Evolutionary conservation across 2,888 invertebrate species (phyloP).

Genomic region (Drosophila picticornis): DNA sequence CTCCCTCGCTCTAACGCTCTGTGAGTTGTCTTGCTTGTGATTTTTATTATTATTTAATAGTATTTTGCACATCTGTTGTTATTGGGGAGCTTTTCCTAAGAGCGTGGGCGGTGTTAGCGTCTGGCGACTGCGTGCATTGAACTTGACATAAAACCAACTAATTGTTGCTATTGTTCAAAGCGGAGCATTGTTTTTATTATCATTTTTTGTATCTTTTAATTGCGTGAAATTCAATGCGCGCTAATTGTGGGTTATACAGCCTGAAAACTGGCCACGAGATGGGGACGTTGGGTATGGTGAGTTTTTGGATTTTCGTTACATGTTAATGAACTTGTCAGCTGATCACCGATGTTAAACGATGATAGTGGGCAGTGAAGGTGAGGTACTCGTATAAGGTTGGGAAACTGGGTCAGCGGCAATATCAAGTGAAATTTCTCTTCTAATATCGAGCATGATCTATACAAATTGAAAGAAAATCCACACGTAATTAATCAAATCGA

Average conservation of each 20-base stretch:
- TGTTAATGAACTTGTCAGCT: constrained; percentile 56
- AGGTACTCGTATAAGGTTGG: constrained; percentile 21
- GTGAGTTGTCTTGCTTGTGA: constrained; percentile 31
- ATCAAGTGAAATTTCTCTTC: constrained; percentile 6
- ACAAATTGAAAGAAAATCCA: background rate
- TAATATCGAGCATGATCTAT: constrained; percentile 4
- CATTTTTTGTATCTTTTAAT: constrained; percentile 54
- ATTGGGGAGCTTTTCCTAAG: constrained; percentile 18
- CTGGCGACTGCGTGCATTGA: constrained; percentile 68
- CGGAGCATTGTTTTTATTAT: constrained; percentile 27
- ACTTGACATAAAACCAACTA: constrained; percentile 73
- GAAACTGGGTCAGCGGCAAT: constrained; percentile 40
- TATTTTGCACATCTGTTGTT: constrained; percentile 47
- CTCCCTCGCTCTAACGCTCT: background rate
- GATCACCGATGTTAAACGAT: constrained; percentile 4
- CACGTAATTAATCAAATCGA: constrained; percentile 32
- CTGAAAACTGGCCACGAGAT: constrained; percentile 8
- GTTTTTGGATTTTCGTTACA: constrained; percentile 36
- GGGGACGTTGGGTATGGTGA: constrained; percentile 27
- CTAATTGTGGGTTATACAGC: constrained; percentile 72
- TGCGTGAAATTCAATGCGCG: constrained; percentile 69
- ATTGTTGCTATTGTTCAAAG: constrained; percentile 64
- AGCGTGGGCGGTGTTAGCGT: constrained; percentile 37
- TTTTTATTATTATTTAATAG: constrained; percentile 73
- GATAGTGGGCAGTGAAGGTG: background rate